Conservation (phyloP, 2,113 vertebrate genomes). For the Pterophyllum scalare region DNA sequence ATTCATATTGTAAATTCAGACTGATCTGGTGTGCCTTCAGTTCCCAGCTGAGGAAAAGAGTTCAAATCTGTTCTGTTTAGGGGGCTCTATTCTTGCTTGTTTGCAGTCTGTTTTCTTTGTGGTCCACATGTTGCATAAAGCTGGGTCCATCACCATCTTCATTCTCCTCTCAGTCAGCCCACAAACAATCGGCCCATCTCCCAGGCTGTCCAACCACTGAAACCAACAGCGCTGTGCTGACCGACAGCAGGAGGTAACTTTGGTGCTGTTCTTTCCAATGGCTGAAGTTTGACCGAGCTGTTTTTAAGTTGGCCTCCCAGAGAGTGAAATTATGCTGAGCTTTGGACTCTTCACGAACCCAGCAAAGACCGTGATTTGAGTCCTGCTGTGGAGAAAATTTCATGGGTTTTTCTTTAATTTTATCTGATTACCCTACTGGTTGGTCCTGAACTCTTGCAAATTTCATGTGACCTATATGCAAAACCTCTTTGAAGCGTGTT, state of each 20-base stretch:
- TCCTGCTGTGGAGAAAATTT: neutral
- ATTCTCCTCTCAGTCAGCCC: neutral
- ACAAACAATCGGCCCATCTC: neutral
- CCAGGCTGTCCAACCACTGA: neutral
- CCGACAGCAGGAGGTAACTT: neutral
- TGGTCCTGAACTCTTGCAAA: neutral
- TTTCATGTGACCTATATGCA: neutral
- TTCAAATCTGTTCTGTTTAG: neutral
- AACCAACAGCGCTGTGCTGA: neutral
- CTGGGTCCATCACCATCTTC: neutral
- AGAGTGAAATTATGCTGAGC: neutral
- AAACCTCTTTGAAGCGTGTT: neutral
- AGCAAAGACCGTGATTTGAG: neutral
- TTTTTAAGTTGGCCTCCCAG: neutral
- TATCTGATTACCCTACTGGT: neutral
- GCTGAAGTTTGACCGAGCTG: conserved; percentile 7
- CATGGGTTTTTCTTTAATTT: neutral
- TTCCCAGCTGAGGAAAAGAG: neutral
- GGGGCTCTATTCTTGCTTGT: neutral
- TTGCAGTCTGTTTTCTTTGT: neutral
- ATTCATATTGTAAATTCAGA: neutral
- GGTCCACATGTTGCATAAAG: neutral
- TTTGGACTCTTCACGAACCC: neutral
- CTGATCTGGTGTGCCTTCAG: neutral
- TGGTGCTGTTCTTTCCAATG: neutral